Evolutionary conservation across 2,888 invertebrate species (phyloP).

Genomic region (Caenorhabditis drosophilae): DNA sequence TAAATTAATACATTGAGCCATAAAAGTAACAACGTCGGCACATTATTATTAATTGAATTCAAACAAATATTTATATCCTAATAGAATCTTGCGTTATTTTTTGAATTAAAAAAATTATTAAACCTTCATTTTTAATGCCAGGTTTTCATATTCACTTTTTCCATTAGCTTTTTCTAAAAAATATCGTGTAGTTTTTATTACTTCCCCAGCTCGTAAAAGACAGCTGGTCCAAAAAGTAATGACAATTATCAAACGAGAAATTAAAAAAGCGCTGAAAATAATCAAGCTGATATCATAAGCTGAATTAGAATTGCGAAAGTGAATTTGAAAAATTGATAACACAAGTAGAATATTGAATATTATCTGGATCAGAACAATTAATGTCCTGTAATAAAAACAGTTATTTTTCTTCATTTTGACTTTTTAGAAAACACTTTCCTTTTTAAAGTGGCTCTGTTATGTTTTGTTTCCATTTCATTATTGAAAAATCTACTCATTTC

Average conservation of each 20-base stretch:
- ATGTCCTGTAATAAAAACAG: constrained; percentile 21
- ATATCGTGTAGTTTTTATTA: constrained; percentile 8
- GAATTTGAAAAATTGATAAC: constrained; percentile 20
- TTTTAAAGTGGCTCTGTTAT: constrained; percentile 15
- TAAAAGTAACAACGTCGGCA: no score
- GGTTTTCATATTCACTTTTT: constrained; percentile 31
- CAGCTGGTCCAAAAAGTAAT: constrained; percentile 28
- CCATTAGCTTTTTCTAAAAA: constrained; percentile 32
- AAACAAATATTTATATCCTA: not conserved
- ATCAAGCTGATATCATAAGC: constrained; percentile 25
- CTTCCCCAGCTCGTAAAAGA: constrained; percentile 18
- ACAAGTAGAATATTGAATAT: constrained; percentile 18
- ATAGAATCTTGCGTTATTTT: not conserved
- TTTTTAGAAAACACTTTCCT: constrained; percentile 6
- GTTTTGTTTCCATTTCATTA: constrained; percentile 12
- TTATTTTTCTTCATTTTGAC: not conserved
- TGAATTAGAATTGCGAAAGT: constrained; percentile 13
- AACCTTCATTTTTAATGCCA: constrained; percentile 33
- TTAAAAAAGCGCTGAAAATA: constrained; percentile 20
- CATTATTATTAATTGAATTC: no score
- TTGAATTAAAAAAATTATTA: not conserved
- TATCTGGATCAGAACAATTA: constrained; percentile 16
- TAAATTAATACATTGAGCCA: no score
- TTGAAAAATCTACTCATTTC: constrained; percentile 28
- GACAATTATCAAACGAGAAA: constrained; percentile 11